phyloP scores from a whole-genome alignment of 1,140 invertebrate species.

The Sycobia sp. region DNA sequence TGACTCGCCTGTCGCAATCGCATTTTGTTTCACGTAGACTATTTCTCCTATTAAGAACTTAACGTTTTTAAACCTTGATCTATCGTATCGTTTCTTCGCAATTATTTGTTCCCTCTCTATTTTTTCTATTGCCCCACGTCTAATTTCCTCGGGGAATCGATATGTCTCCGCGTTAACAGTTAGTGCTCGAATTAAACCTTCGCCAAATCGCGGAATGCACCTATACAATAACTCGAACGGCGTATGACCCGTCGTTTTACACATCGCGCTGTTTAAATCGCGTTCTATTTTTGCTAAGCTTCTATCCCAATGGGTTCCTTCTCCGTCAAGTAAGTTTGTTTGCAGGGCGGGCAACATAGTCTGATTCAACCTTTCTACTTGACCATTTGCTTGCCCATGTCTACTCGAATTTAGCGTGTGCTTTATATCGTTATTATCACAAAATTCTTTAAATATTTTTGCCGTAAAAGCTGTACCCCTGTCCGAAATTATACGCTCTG shows the following conservation, averaged over 20 bases:
- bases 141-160: slow-evolving; percentile 9
- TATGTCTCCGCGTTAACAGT: slow-evolving; percentile 20
- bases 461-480: slow-evolving; percentile 44
- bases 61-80: too few relatives aligned
- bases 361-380: slow-evolving; percentile 35
- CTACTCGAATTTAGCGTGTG: slow-evolving; percentile 42
- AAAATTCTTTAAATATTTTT: slow-evolving; percentile 40
- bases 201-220: slow-evolving; percentile 24
- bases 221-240: slow-evolving; percentile 35
- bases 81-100: too few relatives aligned
- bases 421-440: slow-evolving; percentile 38
- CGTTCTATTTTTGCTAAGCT: slow-evolving; percentile 12
- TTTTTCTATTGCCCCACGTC: slow-evolving; percentile 13
- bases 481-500: slow-evolving; percentile 42
- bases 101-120: too few relatives aligned
- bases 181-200: slow-evolving; percentile 5
- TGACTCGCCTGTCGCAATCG: too few relatives aligned
- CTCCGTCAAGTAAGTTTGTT: background rate
- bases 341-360: slow-evolving; percentile 24
- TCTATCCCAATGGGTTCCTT: slow-evolving; percentile 25
- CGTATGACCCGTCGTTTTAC: slow-evolving; percentile 23
- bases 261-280: slow-evolving; percentile 27
- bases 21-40: too few relatives aligned
- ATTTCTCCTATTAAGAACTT: too few relatives aligned
- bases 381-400: slow-evolving; percentile 44